Base-by-base conservation (phyloP, 2,113 vertebrate species). In the Donacobius atricapilla region DNA sequence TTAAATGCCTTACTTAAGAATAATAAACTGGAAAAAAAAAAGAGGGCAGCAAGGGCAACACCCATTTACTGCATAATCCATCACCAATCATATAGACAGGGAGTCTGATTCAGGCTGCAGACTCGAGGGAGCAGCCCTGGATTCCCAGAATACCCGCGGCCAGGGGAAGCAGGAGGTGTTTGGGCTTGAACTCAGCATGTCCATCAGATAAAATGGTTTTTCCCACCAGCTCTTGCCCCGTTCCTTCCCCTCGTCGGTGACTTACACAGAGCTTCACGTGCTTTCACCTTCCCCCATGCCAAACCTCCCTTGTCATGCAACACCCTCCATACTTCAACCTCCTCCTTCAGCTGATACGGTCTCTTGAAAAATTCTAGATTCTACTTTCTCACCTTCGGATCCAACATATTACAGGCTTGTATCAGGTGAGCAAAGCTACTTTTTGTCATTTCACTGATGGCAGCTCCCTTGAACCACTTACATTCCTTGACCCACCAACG, bases 1-100 rank as follows among this genome's bases (percentile, higher is more conserved):
- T 94, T 88, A 95, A 92, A 92, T 96, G 84, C 84, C 57, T 93
- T 83, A 91, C 93, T 97, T 85, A 96, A 91, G 53, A 97, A 94
- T 61, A 96, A 94, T 84, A 86, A 94, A 89, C 93, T 69, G 8
- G 24, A 11, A 60, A 47, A 37, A 44, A 63, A 73, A 75, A 70
- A 72, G 50, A 80, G 82, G 33, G 83, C 61, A 94, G 75, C 72
- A 37, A 90, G 93, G 44, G 72, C 71, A 79, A 91, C 68, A 87
- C 60, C 33, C 78, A 69, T 73, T 94, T 84, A 94, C 68, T 60
- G 88, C 40, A 70, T 16, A 90, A 73, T 60, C 89, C 85, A 80
- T 64, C 93, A 83, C 19, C 25, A 17, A 72, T 91, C 73, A 3
- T 9, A 61, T 5, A 57, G 51, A 83, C 14, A 40, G 13, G 31